Conservation (phyloP, 1,140 invertebrate species). For the Vanessa atalanta region DNA sequence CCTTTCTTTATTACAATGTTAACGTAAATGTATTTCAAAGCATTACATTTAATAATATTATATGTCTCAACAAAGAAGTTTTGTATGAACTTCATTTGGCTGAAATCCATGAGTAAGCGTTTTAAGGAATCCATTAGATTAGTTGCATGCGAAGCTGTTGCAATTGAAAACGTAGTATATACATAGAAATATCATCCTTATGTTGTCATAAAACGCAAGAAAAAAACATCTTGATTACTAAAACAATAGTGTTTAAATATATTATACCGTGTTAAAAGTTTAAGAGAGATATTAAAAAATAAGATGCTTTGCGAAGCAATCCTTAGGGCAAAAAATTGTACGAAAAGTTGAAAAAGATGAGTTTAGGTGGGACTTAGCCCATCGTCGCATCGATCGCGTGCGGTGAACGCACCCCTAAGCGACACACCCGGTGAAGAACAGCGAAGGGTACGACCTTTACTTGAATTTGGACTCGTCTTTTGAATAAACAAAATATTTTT, state of each 20-base stretch:
- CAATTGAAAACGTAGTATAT: background rate
- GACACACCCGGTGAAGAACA: conserved; percentile 49
- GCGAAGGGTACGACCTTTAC: conserved; percentile 41
- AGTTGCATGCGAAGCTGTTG: conserved; percentile 2
- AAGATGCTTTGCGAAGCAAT: background rate
- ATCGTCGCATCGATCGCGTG: conserved; percentile 64
- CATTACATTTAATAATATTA: background rate
- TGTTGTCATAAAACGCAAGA: no score
- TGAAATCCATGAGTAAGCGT: conserved; percentile 42
- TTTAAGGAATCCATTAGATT: conserved; percentile 9
- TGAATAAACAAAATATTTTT: background rate
- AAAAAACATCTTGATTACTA: no score
- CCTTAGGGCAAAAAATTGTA: conserved; percentile 39
- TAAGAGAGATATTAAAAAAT: no score
- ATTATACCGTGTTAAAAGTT: no score
- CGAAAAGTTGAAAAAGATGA: conserved; percentile 38
- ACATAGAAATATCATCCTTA: no score
- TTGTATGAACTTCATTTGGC: background rate
- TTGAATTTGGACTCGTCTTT: conserved; percentile 28
- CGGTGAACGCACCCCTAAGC: conserved; percentile 71
- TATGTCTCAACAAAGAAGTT: background rate
- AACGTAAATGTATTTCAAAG: conserved; percentile 17
- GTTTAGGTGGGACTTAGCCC: conserved; percentile 42
- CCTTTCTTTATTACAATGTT: conserved; percentile 27
- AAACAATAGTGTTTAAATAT: no score